Evolutionary conservation across 2,888 invertebrate species (phyloP), one percentile per base, ranked within the genome.

Genomic region (Muschampia plurimacula): DNA sequence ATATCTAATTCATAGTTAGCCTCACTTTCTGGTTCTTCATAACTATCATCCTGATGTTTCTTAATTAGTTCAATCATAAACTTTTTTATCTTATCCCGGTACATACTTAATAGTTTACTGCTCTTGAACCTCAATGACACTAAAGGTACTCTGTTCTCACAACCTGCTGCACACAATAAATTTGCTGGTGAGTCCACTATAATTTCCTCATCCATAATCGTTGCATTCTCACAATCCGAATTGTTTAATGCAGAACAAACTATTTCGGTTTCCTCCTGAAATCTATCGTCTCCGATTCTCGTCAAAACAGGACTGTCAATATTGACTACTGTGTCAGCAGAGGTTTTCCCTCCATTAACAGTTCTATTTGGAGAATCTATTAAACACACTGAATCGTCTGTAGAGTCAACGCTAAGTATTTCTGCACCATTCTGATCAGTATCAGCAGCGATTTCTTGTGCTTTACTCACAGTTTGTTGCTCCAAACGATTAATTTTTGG

Each of bases 101-200:
- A 95, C 55, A 79, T 82, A 70, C 87, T 89, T 1, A 95, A 93
- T 74, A 92, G 78, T 74, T 84, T 86, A 76, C 86, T 88, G 76
- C 95, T 91, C 75, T 84, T 89, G 80, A 95, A 95, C 32, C 84
- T 87, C 10, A 95, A 89, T 62, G 89, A 89, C 41, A 95, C 86
- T 74, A 91, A 77, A 5, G 94, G 94, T 49, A 85, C 88, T 67
- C 88, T 88, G 77, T 91, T 91, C 76, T 90, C 91, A 81, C 92
- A 91, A 12, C 90, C 91, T 4, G 89, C 88, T 65, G 89, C 88
- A 74, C 87, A 86, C 55, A 86, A 81, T 70, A 86, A 90, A 78
- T 87, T 86, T 10, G 84, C 83, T 2, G 92, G 90, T 2, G 92
- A 92, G 78, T 92, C 92, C 64, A 89, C 80, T 32, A 86, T 82